Evolutionary conservation across 2,888 invertebrate species (phyloP), one percentile per base, ranked within the genome.

Genomic region (Dynastes grantii): DNA sequence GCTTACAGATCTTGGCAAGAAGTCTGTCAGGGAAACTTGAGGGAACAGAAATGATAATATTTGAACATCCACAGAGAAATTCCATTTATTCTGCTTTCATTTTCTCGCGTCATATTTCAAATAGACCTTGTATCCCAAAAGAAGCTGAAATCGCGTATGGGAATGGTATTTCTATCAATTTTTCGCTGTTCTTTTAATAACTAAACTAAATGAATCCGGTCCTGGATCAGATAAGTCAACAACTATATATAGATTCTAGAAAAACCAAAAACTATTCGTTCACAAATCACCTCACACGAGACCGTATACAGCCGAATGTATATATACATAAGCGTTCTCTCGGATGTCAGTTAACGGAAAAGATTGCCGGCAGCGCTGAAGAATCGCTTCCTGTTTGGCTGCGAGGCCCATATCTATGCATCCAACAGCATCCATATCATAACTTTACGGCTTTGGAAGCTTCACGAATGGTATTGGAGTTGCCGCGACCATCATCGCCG

Each of bases 311-410:
- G 22, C 8, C 22, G 55, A 58, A 53, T 53, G 49, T 53, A 53
- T 53, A 32, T n/a, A 37, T 73, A 40, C 11, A 58, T 32, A 73
- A 22, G 40, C 51, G 32, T 22, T 61, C 70, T 71, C 82, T 84
- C 82, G 83, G 83, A 83, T 83, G 83, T 83, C 83, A 84, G 82
- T 81, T 84, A 84, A 84, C 83, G 83, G 83, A 83, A 80, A 82
- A 83, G 67, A 55, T 63, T 76, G 83, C 83, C 83, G 81, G 78
- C 76, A 81, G 83, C 83, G 71, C 76, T 76, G 67, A 82, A 78
- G 81, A 77, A 81, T 83, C 79, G 81, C 83, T 83, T 84, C 83
- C 83, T 84, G 83, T 83, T 45, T 82, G 79, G 81, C 81, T 83
- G 78, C 40, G 82, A 83, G 83, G 83, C 79, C 82, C 82, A 81